These are phyloP conservation scores for Bembecia ichneumoniformis DNA, from an alignment of 2,888 invertebrate genomes.

Conservation along the genomic window DNA sequence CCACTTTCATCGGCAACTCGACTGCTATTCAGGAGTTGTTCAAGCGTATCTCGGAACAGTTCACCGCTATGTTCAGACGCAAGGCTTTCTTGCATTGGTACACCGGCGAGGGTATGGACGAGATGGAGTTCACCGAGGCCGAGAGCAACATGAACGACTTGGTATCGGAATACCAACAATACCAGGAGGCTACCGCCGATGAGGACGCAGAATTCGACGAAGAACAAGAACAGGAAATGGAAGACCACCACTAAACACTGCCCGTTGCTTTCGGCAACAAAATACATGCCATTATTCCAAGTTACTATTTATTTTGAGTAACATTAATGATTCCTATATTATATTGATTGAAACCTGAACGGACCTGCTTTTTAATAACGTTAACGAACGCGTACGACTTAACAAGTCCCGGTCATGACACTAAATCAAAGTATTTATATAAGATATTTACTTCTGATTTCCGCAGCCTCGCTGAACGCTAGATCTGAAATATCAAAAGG, in stretches of 20 bases:
- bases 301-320: slow-evolving; percentile 54
- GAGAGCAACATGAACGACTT: slow-evolving; percentile 96
- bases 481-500: slow-evolving; percentile 59
- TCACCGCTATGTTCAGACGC: slow-evolving; percentile 95
- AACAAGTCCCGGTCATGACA: slow-evolving; percentile 46
- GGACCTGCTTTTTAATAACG: slow-evolving; percentile 60
- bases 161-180: slow-evolving; percentile 93
- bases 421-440: slow-evolving; percentile 42
- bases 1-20: slow-evolving; percentile 93
- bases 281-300: slow-evolving; percentile 58
- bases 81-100: slow-evolving; percentile 99
- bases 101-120: slow-evolving; percentile 90
- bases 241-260: slow-evolving; percentile 57
- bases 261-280: slow-evolving; percentile 22
- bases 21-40: slow-evolving; percentile 94
- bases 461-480: slow-evolving; percentile 38
- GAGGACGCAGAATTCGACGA: slow-evolving; percentile 88
- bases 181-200: slow-evolving; percentile 89
- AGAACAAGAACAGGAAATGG: slow-evolving; percentile 79
- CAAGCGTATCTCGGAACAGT: slow-evolving; percentile 91
- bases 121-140: slow-evolving; percentile 96
- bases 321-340: slow-evolving; percentile 62
- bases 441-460: slow-evolving; percentile 49
- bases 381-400: slow-evolving; percentile 62
- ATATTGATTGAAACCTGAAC: slow-evolving; percentile 45